Percentiles rank a stretch among this genome's conserved stretches.
Conservation (phyloP, 1,140 invertebrate genomes). For the Eciton burchellii region DNA sequence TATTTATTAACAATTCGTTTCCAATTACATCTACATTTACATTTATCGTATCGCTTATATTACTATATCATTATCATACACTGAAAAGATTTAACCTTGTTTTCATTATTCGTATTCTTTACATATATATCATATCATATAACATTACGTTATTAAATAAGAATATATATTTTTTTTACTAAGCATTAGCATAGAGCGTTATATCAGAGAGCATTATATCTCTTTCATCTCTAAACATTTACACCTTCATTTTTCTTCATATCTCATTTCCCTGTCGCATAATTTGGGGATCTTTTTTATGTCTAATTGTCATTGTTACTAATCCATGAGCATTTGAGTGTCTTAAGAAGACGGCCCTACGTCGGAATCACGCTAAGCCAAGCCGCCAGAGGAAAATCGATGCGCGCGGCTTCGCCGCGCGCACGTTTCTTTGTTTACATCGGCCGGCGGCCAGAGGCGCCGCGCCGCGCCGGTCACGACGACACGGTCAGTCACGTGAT, state of each 20-base stretch:
- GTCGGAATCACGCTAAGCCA: constrained; percentile 36
- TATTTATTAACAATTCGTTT: background rate
- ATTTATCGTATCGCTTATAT: background rate
- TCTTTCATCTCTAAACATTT: too few relatives aligned
- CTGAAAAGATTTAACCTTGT: background rate
- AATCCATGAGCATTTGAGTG: background rate
- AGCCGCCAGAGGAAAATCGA: constrained; percentile 78
- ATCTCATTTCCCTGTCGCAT: background rate
- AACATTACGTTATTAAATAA: too few relatives aligned
- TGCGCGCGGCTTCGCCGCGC: constrained; percentile 79
- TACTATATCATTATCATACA: background rate
- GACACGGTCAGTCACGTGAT: constrained; percentile 74
- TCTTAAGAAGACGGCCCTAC: constrained; percentile 44
- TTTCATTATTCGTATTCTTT: too few relatives aligned
- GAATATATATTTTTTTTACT: too few relatives aligned
- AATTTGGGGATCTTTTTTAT: too few relatives aligned
- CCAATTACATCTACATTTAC: background rate
- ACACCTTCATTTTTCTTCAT: background rate
- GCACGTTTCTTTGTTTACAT: constrained; percentile 85
- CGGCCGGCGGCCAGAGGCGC: constrained; percentile 65
- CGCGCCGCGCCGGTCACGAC: constrained; percentile 33
- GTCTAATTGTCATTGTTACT: background rate
- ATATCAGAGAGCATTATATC: too few relatives aligned
- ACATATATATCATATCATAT: too few relatives aligned
- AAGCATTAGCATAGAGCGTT: too few relatives aligned